A percentile compares a stretch with the other conserved stretches of the same genome.
Conservation (phyloP, 2,113 vertebrate genomes). For the Aegotheles bennettii region DNA sequence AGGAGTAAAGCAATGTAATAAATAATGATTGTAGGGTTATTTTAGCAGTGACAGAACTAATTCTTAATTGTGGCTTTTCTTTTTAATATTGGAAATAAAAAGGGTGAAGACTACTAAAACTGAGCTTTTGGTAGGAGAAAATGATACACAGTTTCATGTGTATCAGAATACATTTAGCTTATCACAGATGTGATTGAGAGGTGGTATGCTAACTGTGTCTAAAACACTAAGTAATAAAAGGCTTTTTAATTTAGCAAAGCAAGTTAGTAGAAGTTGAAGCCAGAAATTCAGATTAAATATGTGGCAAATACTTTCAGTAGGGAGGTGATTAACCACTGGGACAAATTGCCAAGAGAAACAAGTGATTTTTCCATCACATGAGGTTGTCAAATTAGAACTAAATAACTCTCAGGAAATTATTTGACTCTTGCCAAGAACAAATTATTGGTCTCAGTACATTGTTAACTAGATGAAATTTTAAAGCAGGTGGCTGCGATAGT, state of each 20-base stretch:
- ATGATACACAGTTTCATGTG: not conserved
- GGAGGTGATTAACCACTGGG: conserved; percentile 57
- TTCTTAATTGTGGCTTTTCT: not conserved
- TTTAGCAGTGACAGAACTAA: not conserved
- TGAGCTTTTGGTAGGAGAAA: not conserved
- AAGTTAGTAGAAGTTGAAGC: conserved; percentile 42
- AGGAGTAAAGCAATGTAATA: not conserved
- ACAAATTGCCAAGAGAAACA: conserved; percentile 67
- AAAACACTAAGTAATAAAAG: conserved; percentile 50
- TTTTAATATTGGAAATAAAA: not conserved
- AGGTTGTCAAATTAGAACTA: conserved; percentile 63
- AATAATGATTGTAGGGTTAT: not conserved
- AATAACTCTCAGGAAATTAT: conserved; percentile 62
- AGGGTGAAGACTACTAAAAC: not conserved
- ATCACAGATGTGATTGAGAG: conserved; percentile 29
- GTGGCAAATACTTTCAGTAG: conserved; percentile 46
- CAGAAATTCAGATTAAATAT: conserved; percentile 60
- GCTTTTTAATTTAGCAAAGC: conserved; percentile 52
- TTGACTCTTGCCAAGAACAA: conserved; percentile 60
- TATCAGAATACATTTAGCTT: not conserved
- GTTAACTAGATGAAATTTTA: conserved; percentile 50
- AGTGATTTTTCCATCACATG: conserved; percentile 61
- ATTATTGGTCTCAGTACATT: conserved; percentile 56
- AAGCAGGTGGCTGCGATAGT: conserved; percentile 34
- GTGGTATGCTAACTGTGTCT: conserved; percentile 41